A percentile compares a stretch with the other conserved stretches of the same genome.
phyloP scores from a whole-genome alignment of 1,140 invertebrate species.

The Spodoptera frugiperda region DNA sequence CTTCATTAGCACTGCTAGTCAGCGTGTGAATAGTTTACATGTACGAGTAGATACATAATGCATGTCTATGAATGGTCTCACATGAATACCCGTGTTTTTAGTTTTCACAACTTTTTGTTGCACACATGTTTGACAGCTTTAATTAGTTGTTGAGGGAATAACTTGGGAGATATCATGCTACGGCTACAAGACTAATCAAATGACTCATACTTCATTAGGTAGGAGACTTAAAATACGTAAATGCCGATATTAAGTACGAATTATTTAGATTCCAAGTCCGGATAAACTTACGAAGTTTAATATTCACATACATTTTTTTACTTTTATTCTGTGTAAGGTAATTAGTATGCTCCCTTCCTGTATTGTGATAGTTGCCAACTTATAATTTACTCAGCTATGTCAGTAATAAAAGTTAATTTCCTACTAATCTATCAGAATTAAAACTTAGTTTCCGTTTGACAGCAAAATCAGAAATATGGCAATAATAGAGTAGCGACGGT shows the following conservation, averaged over 20 bases:
- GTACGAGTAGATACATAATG: background rate
- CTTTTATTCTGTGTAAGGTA: background rate
- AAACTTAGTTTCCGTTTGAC: conserved; percentile 1
- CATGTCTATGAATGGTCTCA: conserved; percentile 35
- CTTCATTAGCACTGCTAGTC: conserved; percentile 40
- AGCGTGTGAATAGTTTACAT: conserved; percentile 44
- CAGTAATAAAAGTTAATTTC: background rate
- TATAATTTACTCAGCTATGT: background rate
- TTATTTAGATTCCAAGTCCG: too few species aligned
- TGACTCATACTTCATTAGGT: conserved; percentile 20
- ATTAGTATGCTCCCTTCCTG: too few species aligned
- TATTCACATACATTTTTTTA: too few species aligned
- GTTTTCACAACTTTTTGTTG: conserved; percentile 35
- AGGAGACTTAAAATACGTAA: conserved; percentile 20
- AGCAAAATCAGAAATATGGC: conserved; percentile 17
- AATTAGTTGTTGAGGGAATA: conserved; percentile 4
- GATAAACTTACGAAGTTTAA: background rate
- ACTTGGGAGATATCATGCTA: background rate
- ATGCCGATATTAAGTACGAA: too few species aligned
- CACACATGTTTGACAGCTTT: conserved; percentile 26
- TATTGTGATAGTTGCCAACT: too few species aligned
- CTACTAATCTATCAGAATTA: conserved; percentile 11
- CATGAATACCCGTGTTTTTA: conserved; percentile 27
- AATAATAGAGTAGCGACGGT: conserved; percentile 25
- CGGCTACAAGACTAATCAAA: conserved; percentile 6